Evolutionary conservation across 2,888 invertebrate species (phyloP).

Genomic region (Halictus ligatus): DNA sequence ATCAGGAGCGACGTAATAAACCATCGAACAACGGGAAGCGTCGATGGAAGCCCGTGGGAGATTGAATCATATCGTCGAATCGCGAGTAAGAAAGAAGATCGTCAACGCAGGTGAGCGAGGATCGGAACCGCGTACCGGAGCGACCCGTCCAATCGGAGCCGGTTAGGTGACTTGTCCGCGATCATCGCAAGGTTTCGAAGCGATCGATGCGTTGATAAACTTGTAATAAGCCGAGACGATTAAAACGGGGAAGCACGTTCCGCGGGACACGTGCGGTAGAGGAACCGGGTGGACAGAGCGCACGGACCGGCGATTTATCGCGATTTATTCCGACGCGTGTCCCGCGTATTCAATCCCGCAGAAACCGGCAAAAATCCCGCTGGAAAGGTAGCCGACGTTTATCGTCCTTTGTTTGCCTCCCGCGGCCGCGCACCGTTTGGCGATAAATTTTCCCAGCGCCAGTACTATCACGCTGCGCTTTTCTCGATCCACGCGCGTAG

Average conservation of each 20-base stretch:
- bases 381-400: slow-evolving; percentile 25
- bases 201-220: slow-evolving; percentile 43
- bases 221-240: slow-evolving; percentile 34
- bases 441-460: slow-evolving; percentile 22
- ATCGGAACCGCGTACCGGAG: neutral
- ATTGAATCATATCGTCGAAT: slow-evolving; percentile 8
- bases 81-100: neutral
- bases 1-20: slow-evolving; percentile 15
- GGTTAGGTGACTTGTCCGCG: neutral
- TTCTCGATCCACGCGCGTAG: neutral
- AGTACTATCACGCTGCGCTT: neutral
- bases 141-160: neutral
- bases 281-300: slow-evolving; percentile 28
- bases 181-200: neutral
- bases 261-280: slow-evolving; percentile 63
- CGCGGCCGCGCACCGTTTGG: slow-evolving; percentile 15
- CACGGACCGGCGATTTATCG: slow-evolving; percentile 70
- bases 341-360: slow-evolving; percentile 66
- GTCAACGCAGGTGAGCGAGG: neutral
- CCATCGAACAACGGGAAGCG: neutral
- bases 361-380: slow-evolving; percentile 39
- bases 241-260: slow-evolving; percentile 23
- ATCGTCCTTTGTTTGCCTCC: slow-evolving; percentile 25
- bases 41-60: neutral
- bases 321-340: slow-evolving; percentile 67